phyloP scores from a whole-genome alignment of 2,888 invertebrate genomes.

The Thysanoteuthis rhombus region DNA sequence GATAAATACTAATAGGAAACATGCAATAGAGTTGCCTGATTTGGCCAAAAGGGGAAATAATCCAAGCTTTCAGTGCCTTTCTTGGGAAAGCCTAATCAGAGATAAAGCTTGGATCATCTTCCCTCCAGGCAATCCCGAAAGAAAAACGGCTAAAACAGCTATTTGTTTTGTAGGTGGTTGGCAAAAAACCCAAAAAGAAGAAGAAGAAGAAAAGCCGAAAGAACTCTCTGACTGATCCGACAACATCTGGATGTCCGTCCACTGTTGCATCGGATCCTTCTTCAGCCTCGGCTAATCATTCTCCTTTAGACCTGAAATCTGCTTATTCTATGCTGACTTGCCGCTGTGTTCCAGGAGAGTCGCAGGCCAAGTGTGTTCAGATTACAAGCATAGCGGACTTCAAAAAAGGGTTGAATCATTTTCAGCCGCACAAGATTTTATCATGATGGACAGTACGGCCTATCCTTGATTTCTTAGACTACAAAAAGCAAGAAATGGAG shows the following conservation, averaged over 20 bases:
- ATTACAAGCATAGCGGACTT: conserved; percentile 14
- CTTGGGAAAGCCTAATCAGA: no score
- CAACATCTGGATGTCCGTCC: not conserved
- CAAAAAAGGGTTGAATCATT: not conserved
- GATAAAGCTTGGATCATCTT: no score
- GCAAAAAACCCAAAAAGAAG: conserved; percentile 15
- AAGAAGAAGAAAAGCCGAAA: conserved; percentile 23
- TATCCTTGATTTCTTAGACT: not conserved
- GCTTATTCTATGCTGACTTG: conserved; percentile 22
- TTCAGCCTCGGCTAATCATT: not conserved
- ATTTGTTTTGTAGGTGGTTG: not conserved
- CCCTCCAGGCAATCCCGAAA: no score
- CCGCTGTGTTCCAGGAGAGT: not conserved
- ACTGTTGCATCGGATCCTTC: not conserved
- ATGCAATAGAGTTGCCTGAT: no score
- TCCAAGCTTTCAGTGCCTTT: no score
- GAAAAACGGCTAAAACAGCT: no score
- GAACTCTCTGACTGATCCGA: not conserved
- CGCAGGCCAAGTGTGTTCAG: not conserved
- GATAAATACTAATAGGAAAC: no score
- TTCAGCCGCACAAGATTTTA: not conserved
- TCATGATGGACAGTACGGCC: not conserved
- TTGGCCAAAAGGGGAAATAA: no score
- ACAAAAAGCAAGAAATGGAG: not conserved
- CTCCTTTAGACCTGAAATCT: not conserved